Conservation (phyloP, 2,888 invertebrate species). For the Ophion costatus region DNA sequence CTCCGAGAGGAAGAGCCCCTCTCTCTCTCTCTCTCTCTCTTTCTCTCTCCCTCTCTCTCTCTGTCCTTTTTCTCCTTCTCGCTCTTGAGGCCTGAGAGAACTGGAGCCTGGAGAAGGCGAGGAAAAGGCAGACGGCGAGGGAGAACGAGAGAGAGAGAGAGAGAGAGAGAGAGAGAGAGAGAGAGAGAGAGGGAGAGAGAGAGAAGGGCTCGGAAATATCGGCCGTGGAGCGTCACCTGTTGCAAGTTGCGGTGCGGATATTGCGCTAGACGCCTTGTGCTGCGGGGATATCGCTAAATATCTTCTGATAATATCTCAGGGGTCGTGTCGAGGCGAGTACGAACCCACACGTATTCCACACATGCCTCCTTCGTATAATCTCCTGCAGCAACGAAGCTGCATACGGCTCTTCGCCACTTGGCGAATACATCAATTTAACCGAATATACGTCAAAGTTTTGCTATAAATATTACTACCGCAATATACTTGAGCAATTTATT, state of each 20-base stretch:
- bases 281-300: slow-evolving; percentile 70
- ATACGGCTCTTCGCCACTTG: slow-evolving; percentile 43
- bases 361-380: not conserved
- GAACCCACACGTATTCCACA: slow-evolving; percentile 7
- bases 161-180: slow-evolving; percentile 20
- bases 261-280: slow-evolving; percentile 44
- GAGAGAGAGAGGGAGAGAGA: slow-evolving; percentile 39
- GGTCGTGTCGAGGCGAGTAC: slow-evolving; percentile 12
- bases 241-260: slow-evolving; percentile 59
- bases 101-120: slow-evolving; percentile 19
- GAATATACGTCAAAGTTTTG: too few species aligned
- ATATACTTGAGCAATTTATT: too few species aligned
- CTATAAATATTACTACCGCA: too few species aligned
- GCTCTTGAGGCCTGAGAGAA: slow-evolving; percentile 6
- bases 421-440: too few species aligned
- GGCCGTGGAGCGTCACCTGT: slow-evolving; percentile 65
- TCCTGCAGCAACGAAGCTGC: slow-evolving; percentile 8
- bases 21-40: slow-evolving; percentile 19
- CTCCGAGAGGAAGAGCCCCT: slow-evolving; percentile 31
- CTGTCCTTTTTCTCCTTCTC: slow-evolving; percentile 11
- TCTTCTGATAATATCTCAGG: slow-evolving; percentile 73
- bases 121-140: slow-evolving; percentile 22
- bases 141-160: slow-evolving; percentile 9
- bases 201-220: slow-evolving; percentile 63
- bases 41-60: slow-evolving; percentile 7